Conservation (phyloP, 2,113 vertebrate species). For the Progne subis region DNA sequence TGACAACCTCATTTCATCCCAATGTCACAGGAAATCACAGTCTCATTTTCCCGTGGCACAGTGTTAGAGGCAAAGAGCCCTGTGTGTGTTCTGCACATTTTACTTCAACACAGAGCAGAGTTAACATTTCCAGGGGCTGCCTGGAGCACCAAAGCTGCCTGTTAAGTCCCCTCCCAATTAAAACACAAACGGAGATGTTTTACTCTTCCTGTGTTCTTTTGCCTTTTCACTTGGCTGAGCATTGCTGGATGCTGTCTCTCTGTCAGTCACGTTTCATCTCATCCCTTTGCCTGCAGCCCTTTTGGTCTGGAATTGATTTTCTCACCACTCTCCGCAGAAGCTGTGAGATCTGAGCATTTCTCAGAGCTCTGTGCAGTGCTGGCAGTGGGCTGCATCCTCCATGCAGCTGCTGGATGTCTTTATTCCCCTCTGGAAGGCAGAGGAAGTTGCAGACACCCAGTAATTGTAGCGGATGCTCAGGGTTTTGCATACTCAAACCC, state of each 20-base stretch:
- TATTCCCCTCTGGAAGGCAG: conserved; percentile 7
- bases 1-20: conserved; percentile 18
- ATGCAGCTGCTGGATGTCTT: conserved; percentile 45
- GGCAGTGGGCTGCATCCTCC: conserved; percentile 14
- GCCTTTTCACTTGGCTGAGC: conserved; percentile 45
- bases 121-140: conserved; percentile 26
- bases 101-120: neutral
- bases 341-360: neutral
- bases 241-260: conserved; percentile 40
- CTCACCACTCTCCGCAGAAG: conserved; percentile 32
- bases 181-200: conserved; percentile 24
- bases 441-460: neutral
- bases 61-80: neutral
- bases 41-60: neutral
- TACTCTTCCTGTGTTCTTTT: conserved; percentile 2
- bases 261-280: conserved; percentile 42
- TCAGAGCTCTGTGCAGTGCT: neutral
- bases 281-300: conserved; percentile 1
- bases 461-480: neutral
- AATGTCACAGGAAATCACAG: conserved; percentile 9
- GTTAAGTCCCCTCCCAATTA: conserved; percentile 34
- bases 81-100: neutral
- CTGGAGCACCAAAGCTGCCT: conserved; percentile 13
- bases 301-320: conserved; percentile 20
- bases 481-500: neutral